Evolutionary conservation across 2,113 vertebrate species (phyloP), one percentile per base, ranked within the genome.

Genomic region (Emberiza fucata): DNA sequence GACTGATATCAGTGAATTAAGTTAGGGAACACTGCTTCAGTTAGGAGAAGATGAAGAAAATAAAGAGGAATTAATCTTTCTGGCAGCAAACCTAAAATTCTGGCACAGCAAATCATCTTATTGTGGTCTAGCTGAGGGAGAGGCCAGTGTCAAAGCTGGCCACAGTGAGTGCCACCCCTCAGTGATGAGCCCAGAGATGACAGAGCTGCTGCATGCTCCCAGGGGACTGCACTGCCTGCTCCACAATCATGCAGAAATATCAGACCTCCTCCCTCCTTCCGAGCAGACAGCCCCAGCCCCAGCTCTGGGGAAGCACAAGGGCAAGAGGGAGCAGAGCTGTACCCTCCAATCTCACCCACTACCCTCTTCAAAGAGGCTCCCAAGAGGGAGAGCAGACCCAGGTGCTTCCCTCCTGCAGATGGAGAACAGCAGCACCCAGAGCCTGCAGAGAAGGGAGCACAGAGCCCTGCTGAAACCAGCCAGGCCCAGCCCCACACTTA

Each of bases 51-150:
- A 94, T 83, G 81, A 94, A 92, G 93, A 92, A 88, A 95, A 92
- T 95, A 70, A 94, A 92, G 81, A 70, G 51, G 63, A 95, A 95
- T 88, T 94, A 81, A 96, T 95, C 91, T 59, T 92, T 33, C 85
- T 88, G 85, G 91, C 85, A 94, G 85, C n/a, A 94, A 95, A 92
- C 47, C 81, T 88, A 68, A 45, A 92, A 92, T 93, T 95, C 87
- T 80, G 69, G 87, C 70, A 80, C 42, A 91, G 78, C 54, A 81
- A 88, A 91, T 91, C 88, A 95, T 90, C 87, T 89, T 70, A 65
- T 1, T 90, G 91, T 57, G 84, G 84, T 91, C 28, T 69, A 64
- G 73, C 45, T 31, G 66, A 91, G 71, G 59, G 81, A 85, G 45
- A 95, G 59, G 81, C 59, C 35, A 31, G 75, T 37, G 78, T 81